Conservation (phyloP, 2,113 vertebrate species). For the Danio rerio region GRCz12tu NC_133195.1:34077001-34077500, state of each 20-base stretch:
- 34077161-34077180: conserved; percentile 78
- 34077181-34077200: conserved; percentile 64
- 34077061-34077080: conserved; percentile 74
- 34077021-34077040: conserved; percentile 80
- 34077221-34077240: conserved; percentile 77
- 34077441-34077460: too few species aligned
- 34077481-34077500: too few species aligned
- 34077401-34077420: not conserved
- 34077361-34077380: conserved; percentile 88
- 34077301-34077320: conserved; percentile 91
- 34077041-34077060: conserved; percentile 78
- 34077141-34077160: conserved; percentile 90
- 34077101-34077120: conserved; percentile 69
- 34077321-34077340: conserved; percentile 89
- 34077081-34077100: conserved; percentile 79
- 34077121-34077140: conserved; percentile 79
- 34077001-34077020: conserved; percentile 86
- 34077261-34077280: conserved; percentile 81
- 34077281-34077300: conserved; percentile 88
- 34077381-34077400: conserved; percentile 93
- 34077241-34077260: conserved; percentile 85
- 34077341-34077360: conserved; percentile 90
- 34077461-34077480: too few species aligned
- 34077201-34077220: conserved; percentile 80
- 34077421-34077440: too few species aligned